phyloP scores from a whole-genome alignment of 2,113 vertebrate genomes.

The Ceuthmochares aereus region DNA sequence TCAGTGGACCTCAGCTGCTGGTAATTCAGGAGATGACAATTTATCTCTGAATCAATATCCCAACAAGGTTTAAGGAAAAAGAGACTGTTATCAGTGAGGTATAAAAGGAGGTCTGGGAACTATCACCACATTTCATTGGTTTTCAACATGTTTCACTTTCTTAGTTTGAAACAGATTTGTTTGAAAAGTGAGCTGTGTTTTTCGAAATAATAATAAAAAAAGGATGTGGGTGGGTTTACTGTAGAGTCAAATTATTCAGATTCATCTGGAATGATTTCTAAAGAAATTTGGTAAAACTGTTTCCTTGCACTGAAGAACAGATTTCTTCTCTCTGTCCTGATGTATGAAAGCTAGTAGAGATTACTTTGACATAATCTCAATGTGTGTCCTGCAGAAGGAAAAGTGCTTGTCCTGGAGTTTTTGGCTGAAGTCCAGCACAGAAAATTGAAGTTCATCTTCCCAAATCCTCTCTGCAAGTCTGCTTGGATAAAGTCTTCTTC shows the following conservation, averaged over 20 bases:
- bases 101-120: not conserved
- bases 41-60: not conserved
- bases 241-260: not conserved
- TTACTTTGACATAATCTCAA: not conserved
- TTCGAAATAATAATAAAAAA: not conserved
- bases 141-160: not conserved
- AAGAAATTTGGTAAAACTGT: not conserved
- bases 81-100: not conserved
- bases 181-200: not conserved
- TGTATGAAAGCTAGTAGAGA: not conserved
- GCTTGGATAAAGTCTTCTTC: not conserved
- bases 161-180: not conserved
- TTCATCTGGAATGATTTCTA: not conserved
- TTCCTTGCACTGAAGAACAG: not conserved
- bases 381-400: not conserved
- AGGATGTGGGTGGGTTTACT: not conserved
- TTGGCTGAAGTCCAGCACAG: not conserved
- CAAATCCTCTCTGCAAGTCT: not conserved
- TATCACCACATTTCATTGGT: not conserved
- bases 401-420: not conserved
- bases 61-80: not conserved
- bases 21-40: not conserved
- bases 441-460: constrained; percentile 4
- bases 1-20: not conserved
- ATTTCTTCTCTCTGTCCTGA: not conserved